Conservation (phyloP, 2,113 vertebrate genomes). For the Ceratotherium simum region DNA sequence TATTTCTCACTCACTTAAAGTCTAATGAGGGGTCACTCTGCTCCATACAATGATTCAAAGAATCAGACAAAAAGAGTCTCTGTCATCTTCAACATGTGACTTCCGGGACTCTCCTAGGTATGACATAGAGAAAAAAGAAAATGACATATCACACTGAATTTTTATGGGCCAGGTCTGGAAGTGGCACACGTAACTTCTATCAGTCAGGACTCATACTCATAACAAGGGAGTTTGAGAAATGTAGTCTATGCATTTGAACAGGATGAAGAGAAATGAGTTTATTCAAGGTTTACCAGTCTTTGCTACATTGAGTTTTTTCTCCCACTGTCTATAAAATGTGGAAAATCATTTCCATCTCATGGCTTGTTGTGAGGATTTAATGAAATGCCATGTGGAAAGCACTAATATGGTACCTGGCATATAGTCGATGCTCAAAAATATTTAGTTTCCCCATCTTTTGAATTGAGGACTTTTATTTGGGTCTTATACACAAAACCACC, state of each 20-base stretch:
- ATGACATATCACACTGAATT: neutral
- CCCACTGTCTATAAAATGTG: neutral
- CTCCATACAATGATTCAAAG: neutral
- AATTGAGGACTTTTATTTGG: conserved; percentile 32
- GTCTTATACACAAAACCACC: neutral
- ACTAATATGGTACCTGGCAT: neutral
- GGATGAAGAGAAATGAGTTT: neutral
- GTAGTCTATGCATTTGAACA: neutral
- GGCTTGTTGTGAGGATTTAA: neutral
- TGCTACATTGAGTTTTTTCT: neutral
- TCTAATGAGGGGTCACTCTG: neutral
- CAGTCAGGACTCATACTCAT: neutral
- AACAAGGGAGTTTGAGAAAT: neutral
- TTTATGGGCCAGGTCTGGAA: neutral
- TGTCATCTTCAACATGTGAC: neutral
- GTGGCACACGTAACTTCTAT: neutral
- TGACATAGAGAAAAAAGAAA: neutral
- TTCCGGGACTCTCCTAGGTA: neutral
- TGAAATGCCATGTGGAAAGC: neutral
- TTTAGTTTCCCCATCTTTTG: neutral
- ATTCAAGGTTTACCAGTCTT: neutral
- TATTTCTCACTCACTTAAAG: neutral
- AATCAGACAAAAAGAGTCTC: neutral
- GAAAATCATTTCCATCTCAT: neutral
- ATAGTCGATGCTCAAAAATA: neutral